Base-by-base conservation (phyloP, 1,140 invertebrate species). In the Homalodisca vitripennis region DNA sequence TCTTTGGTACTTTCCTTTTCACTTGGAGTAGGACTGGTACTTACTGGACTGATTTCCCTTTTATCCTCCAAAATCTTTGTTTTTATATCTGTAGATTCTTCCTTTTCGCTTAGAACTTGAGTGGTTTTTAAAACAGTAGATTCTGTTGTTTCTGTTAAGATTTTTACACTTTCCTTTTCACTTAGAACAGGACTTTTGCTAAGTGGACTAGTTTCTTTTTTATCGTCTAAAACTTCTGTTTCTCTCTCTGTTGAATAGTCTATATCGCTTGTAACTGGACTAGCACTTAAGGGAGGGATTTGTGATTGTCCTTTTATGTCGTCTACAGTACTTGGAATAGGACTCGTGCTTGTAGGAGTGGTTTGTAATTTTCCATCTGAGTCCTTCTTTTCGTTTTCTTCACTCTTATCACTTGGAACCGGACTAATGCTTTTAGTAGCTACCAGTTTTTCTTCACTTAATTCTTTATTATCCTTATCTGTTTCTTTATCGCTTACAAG, bases 101-200 rank as follows among this genome's bases (percentile, higher is more conserved):
- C 2, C 3, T 2, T 32, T 32, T 32, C 63, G 10, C 27, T 31
- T 10, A 30, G 47, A 14, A 53, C 66, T n/a, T n/a, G n/a, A 41
- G 34, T 41, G 34, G 34, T 41, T n/a, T n/a, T n/a, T n/a, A 41
- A 41, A 41, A 17, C 34, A 41, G 34, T 41, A 17, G 6, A 41
- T 41, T 17, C 34, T 41, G 6, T 41, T 41, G 17, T 10, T 41
- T 17, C 34, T 17, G 6, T 32, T n/a, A n/a, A n/a, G n/a, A n/a
- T n/a, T n/a, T n/a, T 65, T 65, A 3, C 6, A 32, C 3, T n/a
- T 31, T 41, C 2, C 3, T 2, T 32, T 32, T 32, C 63, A 32
- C 27, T 31, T 10, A 30, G 47, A 14, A 53, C 66, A 1, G 66
- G 47, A 26, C 63, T 66, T 46, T 17, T 12, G 47, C 63, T 66